Base-by-base conservation (phyloP, 35 echinoderm and acorn worm genomes). In the Diadema setosum region DNA sequence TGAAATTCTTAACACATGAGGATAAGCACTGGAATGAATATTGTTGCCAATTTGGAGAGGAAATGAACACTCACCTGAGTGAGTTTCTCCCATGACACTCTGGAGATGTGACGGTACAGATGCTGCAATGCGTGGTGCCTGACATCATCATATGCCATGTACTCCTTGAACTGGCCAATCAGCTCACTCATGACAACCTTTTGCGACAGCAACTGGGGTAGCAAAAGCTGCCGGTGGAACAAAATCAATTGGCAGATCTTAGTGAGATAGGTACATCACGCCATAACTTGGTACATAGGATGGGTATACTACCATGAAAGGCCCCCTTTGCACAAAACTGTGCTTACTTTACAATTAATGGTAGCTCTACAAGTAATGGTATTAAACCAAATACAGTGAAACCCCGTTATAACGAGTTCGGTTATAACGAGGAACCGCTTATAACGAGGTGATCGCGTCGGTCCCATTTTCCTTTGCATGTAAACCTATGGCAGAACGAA, bases 141-240 rank as follows among this genome's bases (percentile, higher is more conserved):
- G 3, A 98, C 81, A 48, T 98, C 96, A 86, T 98, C 96, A 69
- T 92, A 94, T 36, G 94, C 96, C 49, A 98, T 20, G 45, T 98
- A 98, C 56, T 98, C 96, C 45, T 89, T 89, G 67, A 94, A 94
- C 55, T 90, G 86, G 25, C 34, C 87, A 82, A 98, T 74, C 57
- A 94, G 65, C 17, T 89, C 59, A n/a, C 46, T 90, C 58, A 75
- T 74, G 42, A 91, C 93, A 30, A 41, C 36, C 5, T 45, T 86
- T 46, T 80, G 81, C 17, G 92, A 87, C 6, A 98, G 46, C 27
- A 98, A 50, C 52, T 87, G 52, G 34, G 83, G 78, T 6, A 98
- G 26, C 33, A 98, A 48, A 75, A 87, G 65, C 95, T 98, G 84
- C 81, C n/a, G n/a, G 45, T 23, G 8, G 27, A 34, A n/a, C 32